These are phyloP conservation scores for Galbula dea DNA, from an alignment of 2,113 vertebrate genomes.

Conservation along the genomic window DNA sequence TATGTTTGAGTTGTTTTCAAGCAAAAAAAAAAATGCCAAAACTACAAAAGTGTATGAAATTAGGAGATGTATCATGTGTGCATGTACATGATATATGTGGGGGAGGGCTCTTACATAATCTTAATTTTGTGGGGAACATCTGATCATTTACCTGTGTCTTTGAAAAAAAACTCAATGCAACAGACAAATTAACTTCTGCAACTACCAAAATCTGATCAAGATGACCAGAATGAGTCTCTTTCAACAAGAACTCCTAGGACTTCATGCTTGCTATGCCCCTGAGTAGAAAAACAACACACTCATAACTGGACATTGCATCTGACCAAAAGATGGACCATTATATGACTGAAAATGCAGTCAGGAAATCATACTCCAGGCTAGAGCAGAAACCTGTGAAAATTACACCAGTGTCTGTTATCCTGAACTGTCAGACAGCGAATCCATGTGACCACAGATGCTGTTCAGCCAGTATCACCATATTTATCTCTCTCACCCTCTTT, in stretches of 20 bases:
- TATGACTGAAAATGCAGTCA: neutral
- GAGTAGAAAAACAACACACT: neutral
- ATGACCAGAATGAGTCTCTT: neutral
- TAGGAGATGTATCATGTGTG: neutral
- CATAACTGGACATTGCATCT: neutral
- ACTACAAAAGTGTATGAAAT: neutral
- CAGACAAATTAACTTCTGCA: neutral
- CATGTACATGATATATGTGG: neutral
- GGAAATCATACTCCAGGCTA: neutral
- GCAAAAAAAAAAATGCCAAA: constrained; percentile 38
- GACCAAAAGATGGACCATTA: neutral
- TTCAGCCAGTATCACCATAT: neutral
- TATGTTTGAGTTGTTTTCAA: constrained; percentile 53
- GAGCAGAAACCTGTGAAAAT: neutral
- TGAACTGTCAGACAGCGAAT: neutral
- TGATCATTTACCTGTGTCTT: neutral
- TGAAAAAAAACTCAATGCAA: neutral
- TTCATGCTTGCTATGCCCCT: neutral
- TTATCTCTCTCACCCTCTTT: neutral
- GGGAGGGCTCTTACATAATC: neutral
- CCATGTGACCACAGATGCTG: neutral
- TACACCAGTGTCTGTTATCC: neutral
- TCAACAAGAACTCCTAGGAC: neutral
- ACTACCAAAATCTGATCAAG: neutral
- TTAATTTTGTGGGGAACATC: neutral